Percentiles rank a stretch among this genome's conserved stretches.
phyloP scores from a whole-genome alignment of 1,140 invertebrate genomes.

The Phocides pigmalion region DNA sequence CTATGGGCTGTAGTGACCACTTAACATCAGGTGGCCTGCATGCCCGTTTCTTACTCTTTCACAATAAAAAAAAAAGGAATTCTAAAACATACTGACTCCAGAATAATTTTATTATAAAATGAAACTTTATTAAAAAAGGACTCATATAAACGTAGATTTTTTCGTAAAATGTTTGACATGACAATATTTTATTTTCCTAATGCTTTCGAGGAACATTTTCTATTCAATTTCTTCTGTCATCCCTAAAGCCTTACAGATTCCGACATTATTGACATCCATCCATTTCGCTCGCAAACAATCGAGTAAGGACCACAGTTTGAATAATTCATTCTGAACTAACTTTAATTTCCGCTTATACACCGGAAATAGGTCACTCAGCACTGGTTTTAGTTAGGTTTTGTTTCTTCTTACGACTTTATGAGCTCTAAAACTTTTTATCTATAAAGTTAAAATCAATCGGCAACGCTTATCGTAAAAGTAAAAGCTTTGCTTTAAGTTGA shows the following conservation, averaged over 20 bases:
- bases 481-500: slow-evolving; percentile 4
- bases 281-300: slow-evolving; percentile 29
- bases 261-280: slow-evolving; percentile 26
- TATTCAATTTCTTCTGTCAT: slow-evolving; percentile 11
- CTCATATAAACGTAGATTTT: too few relatives aligned
- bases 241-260: not conserved
- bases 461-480: slow-evolving; percentile 22
- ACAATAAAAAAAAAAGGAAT: too few relatives aligned
- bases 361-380: slow-evolving; percentile 27
- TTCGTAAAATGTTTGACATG: too few relatives aligned
- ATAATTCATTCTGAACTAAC: slow-evolving; percentile 38
- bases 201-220: not conserved
- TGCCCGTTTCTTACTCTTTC: too few relatives aligned
- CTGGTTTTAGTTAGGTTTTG: slow-evolving; percentile 24
- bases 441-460: slow-evolving; percentile 37
- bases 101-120: too few relatives aligned
- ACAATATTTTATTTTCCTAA: not conserved
- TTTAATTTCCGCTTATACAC: slow-evolving; percentile 32
- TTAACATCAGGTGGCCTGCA: too few relatives aligned
- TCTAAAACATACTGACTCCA: too few relatives aligned
- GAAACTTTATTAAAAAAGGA: too few relatives aligned
- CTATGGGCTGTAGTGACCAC: too few relatives aligned
- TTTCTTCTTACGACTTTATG: slow-evolving; percentile 18
- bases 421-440: slow-evolving; percentile 35
- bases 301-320: slow-evolving; percentile 28